Percentiles rank a stretch among this genome's conserved stretches.
phyloP scores from a whole-genome alignment of 2,888 invertebrate genomes.

The Lagria hirta region DNA sequence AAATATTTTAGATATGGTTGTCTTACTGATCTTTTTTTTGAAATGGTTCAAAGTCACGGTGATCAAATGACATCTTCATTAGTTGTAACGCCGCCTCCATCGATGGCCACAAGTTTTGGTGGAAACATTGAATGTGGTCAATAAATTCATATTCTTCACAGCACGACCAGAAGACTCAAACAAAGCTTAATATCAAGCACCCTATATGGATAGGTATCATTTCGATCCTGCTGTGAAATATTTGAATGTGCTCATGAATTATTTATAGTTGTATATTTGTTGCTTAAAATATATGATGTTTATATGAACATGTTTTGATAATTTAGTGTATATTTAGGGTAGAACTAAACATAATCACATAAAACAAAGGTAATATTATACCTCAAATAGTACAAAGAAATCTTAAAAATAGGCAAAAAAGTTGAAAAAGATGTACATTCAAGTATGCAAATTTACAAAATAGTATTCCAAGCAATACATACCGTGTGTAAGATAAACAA shows the following conservation, averaged over 20 bases:
- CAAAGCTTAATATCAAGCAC: slow-evolving; percentile 21
- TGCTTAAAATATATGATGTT: slow-evolving; percentile 12
- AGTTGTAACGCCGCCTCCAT: slow-evolving; percentile 20
- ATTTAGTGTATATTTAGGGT: no score
- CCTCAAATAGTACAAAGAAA: no score
- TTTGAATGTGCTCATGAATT: slow-evolving; percentile 23
- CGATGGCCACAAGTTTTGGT: slow-evolving; percentile 3
- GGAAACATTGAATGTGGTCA: slow-evolving; percentile 4
- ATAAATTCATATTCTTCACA: slow-evolving; percentile 8
- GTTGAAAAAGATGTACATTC: no score
- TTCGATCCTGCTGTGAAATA: slow-evolving; percentile 24
- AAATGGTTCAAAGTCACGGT: slow-evolving; percentile 34
- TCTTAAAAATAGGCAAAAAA: no score
- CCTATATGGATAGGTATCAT: slow-evolving; percentile 22
- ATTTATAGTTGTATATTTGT: slow-evolving; percentile 21
- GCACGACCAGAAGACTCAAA: slow-evolving; percentile 12
- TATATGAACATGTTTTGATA: no score
- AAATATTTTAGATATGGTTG: slow-evolving; percentile 20
- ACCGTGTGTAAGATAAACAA: no score
- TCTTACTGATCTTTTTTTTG: slow-evolving; percentile 35
- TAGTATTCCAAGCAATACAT: no score
- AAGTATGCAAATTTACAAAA: no score
- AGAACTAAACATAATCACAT: no score
- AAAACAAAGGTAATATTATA: no score
- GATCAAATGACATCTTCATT: slow-evolving; percentile 7